These are phyloP conservation scores for Scaeva pyrastri DNA, from an alignment of 2,888 invertebrate genomes.

Conservation along the genomic window DNA sequence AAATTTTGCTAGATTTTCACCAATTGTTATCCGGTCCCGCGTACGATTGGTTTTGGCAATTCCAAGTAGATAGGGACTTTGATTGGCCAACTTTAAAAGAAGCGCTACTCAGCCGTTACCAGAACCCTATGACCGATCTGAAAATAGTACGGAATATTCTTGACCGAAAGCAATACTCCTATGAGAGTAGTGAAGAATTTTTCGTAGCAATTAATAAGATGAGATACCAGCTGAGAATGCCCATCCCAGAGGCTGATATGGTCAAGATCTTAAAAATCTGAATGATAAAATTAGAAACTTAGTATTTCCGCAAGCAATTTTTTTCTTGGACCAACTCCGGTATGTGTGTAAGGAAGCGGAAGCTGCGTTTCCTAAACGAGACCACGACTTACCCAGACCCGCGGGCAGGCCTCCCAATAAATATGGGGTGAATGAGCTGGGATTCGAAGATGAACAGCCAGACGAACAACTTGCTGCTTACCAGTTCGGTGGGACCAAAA, in stretches of 20 bases:
- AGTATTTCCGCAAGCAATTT: neutral
- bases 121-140: neutral
- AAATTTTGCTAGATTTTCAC: constrained; percentile 40
- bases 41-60: constrained; percentile 30
- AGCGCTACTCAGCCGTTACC: no score
- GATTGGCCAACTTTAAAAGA: neutral
- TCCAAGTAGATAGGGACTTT: neutral
- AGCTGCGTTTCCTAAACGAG: no score
- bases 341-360: neutral
- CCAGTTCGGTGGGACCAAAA: no score
- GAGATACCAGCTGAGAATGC: neutral
- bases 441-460: no score
- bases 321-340: neutral
- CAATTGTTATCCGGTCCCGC: constrained; percentile 3
- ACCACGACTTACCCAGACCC: no score
- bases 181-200: neutral
- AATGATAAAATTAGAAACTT: neutral
- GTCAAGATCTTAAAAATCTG: neutral
- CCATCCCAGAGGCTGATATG: neutral
- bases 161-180: neutral
- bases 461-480: no score
- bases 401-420: no score
- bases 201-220: neutral
- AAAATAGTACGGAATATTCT: neutral
- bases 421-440: no score